Evolutionary conservation across 2,888 invertebrate species (phyloP).

Genomic region (Mythimna loreyi): DNA sequence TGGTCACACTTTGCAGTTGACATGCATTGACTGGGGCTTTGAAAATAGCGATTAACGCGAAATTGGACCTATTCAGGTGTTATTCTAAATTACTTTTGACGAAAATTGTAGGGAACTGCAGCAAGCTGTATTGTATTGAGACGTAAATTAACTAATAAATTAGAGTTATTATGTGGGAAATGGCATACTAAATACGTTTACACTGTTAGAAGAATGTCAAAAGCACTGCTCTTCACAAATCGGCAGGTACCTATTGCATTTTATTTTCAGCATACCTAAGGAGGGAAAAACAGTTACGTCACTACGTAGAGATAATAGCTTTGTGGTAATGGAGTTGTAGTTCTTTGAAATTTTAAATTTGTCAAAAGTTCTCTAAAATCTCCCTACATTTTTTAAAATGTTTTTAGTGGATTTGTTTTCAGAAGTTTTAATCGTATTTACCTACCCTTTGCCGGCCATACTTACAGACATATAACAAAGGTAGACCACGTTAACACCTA

Average conservation of each 20-base stretch:
- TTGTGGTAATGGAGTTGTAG: no score
- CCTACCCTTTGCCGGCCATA: no score
- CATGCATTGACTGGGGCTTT: constrained; percentile 62
- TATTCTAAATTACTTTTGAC: constrained; percentile 11
- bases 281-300: no score
- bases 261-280: neutral
- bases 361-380: no score
- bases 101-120: constrained; percentile 5
- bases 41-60: constrained; percentile 48
- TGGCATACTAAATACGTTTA: neutral
- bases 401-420: no score
- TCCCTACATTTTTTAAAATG: no score
- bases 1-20: constrained; percentile 72
- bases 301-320: no score
- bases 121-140: constrained; percentile 16
- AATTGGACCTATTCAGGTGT: constrained; percentile 44
- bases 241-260: neutral
- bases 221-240: neutral
- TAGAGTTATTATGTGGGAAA: neutral
- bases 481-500: no score
- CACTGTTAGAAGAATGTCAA: neutral
- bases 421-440: no score
- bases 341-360: no score
- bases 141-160: constrained; percentile 2
- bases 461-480: no score